phyloP scores from a whole-genome alignment of 2,888 invertebrate species.

The Trypoxylon attenuatum region DNA sequence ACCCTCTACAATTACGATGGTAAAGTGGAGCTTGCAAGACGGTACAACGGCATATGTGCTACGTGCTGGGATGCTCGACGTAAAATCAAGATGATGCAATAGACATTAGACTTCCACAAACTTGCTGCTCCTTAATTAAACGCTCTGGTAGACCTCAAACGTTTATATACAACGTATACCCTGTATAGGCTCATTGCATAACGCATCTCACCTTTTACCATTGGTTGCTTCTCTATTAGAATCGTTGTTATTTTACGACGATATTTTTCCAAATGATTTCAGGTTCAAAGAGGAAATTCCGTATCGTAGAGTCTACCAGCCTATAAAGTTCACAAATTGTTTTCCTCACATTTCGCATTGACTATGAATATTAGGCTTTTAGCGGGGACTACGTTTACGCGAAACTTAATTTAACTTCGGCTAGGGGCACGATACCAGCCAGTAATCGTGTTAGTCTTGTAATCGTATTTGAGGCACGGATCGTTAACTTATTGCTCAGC shows the following conservation, averaged over 20 bases:
- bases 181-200: background rate
- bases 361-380: constrained; percentile 55
- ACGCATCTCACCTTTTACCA: no score
- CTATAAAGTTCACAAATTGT: constrained; percentile 6
- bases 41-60: background rate
- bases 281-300: no score
- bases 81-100: background rate
- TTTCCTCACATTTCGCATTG: constrained; percentile 12
- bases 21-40: background rate
- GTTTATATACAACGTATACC: background rate
- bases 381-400: constrained; percentile 54
- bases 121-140: background rate
- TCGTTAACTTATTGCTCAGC: constrained; percentile 63
- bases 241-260: background rate
- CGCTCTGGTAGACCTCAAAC: background rate
- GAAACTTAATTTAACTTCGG: constrained; percentile 56
- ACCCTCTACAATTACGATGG: background rate
- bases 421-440: constrained; percentile 57
- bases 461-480: constrained; percentile 62
- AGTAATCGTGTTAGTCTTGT: constrained; percentile 59
- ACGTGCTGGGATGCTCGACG: background rate
- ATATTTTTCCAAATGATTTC: background rate
- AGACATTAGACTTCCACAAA: background rate
- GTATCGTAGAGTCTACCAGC: no score
- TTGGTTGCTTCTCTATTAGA: no score